Evolutionary conservation across 2,888 invertebrate species (phyloP).

Genomic region (Platycheirus albimanus): DNA sequence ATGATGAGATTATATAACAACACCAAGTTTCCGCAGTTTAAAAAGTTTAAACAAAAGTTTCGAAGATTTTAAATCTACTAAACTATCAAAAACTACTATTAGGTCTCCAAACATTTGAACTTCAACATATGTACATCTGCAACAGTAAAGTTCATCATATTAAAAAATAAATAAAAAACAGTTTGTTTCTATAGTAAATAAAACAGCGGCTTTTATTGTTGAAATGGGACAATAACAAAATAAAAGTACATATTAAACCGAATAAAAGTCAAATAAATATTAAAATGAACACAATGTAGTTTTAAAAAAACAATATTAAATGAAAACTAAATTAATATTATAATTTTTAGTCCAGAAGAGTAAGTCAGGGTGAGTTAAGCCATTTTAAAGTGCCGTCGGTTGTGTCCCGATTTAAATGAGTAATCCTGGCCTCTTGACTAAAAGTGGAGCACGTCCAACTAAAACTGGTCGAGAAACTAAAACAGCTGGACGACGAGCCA

Average conservation of each 20-base stretch:
- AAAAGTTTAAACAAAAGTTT: too few relatives aligned
- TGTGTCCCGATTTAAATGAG: constrained; percentile 40
- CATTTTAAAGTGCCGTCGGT: not conserved
- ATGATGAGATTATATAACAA: too few relatives aligned
- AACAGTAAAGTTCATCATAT: too few relatives aligned
- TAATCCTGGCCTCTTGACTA: constrained; percentile 65
- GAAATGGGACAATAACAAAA: constrained; percentile 58
- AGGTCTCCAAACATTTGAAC: too few relatives aligned
- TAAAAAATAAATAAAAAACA: not conserved
- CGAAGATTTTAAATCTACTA: too few relatives aligned
- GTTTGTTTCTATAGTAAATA: constrained; percentile 25
- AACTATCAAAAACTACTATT: too few relatives aligned
- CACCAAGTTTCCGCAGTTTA: too few relatives aligned
- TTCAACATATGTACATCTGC: too few relatives aligned
- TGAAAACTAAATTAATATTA: constrained; percentile 1
- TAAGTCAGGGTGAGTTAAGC: constrained; percentile 43
- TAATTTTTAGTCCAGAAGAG: constrained; percentile 22
- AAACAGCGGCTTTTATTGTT: constrained; percentile 33
- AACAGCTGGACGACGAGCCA: constrained; percentile 55
- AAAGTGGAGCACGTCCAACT: constrained; percentile 58
- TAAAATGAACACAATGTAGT: constrained; percentile 58
- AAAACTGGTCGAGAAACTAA: constrained; percentile 65
- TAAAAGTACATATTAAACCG: constrained; percentile 20
- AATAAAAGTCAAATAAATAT: constrained; percentile 50
- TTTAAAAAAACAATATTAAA: constrained; percentile 15